These are phyloP conservation scores for Aricia artaxerxes DNA, from an alignment of 2,888 invertebrate species.

Conservation along the genomic window DNA sequence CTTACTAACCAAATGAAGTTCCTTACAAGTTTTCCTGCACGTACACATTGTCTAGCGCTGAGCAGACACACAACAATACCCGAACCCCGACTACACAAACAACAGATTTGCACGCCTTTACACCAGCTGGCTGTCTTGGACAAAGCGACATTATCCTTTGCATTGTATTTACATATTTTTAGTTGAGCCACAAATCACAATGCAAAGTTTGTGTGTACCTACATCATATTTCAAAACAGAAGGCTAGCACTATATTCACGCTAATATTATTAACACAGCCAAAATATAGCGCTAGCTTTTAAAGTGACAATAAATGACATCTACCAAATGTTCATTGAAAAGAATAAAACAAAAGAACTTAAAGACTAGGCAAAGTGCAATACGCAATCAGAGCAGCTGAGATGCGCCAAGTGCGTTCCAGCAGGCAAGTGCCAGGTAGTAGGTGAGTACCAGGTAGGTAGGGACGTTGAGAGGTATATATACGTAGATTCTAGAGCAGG, in stretches of 20 bases:
- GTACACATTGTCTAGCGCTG: not conserved
- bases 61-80: not conserved
- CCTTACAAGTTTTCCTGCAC: slow-evolving; percentile 9
- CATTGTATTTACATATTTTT: not conserved
- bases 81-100: not conserved
- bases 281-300: too few species aligned
- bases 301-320: too few species aligned
- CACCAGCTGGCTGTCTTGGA: not conserved
- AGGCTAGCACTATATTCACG: too few species aligned
- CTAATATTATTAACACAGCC: too few species aligned
- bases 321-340: too few species aligned
- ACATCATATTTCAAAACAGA: too few species aligned
- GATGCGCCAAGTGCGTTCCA: not conserved
- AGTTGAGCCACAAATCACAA: too few species aligned
- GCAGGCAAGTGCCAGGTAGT: not conserved
- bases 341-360: not conserved
- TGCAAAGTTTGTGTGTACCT: too few species aligned
- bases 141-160: not conserved
- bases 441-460: not conserved
- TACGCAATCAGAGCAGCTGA: not conserved
- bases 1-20: not conserved
- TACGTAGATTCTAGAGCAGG: not conserved
- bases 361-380: slow-evolving; percentile 1
- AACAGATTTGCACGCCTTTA: not conserved
- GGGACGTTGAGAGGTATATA: not conserved